Evolutionary conservation across 1,140 invertebrate genomes (phyloP).

Genomic region (Zaprionus tsacasi): DNA sequence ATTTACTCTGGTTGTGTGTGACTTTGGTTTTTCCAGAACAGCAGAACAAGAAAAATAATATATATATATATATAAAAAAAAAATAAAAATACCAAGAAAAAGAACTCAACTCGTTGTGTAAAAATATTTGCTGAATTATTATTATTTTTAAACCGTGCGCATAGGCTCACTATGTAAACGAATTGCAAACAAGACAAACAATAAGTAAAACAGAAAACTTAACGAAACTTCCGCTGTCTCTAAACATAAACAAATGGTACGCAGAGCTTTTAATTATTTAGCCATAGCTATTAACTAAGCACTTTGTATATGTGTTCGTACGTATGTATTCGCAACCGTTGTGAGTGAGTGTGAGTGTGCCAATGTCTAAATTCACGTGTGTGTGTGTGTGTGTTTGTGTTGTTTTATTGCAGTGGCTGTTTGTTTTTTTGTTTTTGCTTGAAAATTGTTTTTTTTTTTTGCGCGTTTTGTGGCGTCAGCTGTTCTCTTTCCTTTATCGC

Average conservation of each 20-base stretch:
- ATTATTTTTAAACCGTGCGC: not conserved
- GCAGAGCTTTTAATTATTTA: conserved; percentile 25
- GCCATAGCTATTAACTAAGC: conserved; percentile 17
- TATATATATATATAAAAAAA: too few relatives aligned
- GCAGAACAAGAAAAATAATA: conserved; percentile 24
- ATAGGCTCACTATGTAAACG: conserved; percentile 27
- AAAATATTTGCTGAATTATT: conserved; percentile 37
- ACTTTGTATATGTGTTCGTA: not conserved
- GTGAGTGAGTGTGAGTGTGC: conserved; percentile 11
- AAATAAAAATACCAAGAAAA: not conserved
- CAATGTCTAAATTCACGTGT: not conserved
- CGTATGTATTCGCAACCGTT: not conserved
- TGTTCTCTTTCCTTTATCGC: conserved; percentile 54
- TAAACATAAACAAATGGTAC: conserved; percentile 77
- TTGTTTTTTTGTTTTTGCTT: conserved; percentile 34
- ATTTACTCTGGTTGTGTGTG: conserved; percentile 61
- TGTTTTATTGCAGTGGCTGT: conserved; percentile 34
- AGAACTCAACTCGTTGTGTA: conserved; percentile 33
- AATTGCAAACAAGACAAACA: not conserved
- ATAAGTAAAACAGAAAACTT: conserved; percentile 23
- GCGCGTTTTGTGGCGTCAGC: conserved; percentile 54
- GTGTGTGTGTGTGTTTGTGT: conserved; percentile 6
- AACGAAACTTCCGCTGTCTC: conserved; percentile 16
- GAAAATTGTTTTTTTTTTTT: conserved; percentile 37
- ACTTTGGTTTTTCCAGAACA: conserved; percentile 54